phyloP scores from a whole-genome alignment of 2,888 invertebrate genomes.

The Maniola hyperantus region DNA sequence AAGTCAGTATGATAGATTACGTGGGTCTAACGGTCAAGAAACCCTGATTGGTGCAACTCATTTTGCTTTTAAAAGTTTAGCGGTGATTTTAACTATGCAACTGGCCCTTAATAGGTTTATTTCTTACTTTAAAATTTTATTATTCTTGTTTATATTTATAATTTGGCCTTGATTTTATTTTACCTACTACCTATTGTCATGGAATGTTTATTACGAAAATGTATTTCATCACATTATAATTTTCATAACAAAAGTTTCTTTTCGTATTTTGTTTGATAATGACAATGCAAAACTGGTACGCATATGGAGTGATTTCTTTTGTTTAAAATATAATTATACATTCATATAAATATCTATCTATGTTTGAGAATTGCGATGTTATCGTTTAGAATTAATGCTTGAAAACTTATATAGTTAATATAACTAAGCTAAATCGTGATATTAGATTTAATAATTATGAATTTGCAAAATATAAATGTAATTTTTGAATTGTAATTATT shows the following conservation, averaged over 20 bases:
- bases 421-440: conserved; percentile 82
- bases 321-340: conserved; percentile 5
- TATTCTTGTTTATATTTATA: conserved; percentile 17
- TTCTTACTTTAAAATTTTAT: neutral
- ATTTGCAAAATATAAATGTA: conserved; percentile 76
- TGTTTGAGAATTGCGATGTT: conserved; percentile 55
- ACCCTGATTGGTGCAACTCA: too few species aligned
- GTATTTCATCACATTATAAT: conserved; percentile 2
- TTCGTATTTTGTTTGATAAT: neutral
- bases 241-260: neutral
- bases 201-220: conserved; percentile 1
- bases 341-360: conserved; percentile 51
- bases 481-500: conserved; percentile 82
- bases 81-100: neutral
- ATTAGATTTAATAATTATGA: conserved; percentile 80
- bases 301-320: conserved; percentile 11
- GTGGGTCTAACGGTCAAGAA: too few species aligned
- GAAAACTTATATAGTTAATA: conserved; percentile 58
- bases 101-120: neutral
- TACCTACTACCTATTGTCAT: neutral
- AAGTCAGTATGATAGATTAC: too few species aligned
- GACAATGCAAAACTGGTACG: neutral
- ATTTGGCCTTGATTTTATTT: neutral
- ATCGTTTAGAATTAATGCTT: conserved; percentile 69
- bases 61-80: too few species aligned